These are phyloP conservation scores for Amiota mariae DNA, from an alignment of 2,888 invertebrate species.

Conservation along the genomic window DNA sequence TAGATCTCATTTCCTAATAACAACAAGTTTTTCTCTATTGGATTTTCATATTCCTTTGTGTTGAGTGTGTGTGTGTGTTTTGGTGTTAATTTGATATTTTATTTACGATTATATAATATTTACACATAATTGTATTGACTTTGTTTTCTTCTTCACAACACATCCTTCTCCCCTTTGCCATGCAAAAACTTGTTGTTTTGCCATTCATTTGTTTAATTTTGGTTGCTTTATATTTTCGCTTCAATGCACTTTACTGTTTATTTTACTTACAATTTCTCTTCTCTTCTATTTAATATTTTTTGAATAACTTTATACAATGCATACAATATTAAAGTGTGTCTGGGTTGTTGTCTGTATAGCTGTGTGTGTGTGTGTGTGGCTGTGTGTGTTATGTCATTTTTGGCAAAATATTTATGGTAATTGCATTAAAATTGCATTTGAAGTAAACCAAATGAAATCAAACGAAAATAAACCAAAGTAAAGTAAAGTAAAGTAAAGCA, in stretches of 20 bases:
- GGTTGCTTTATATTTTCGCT: background rate
- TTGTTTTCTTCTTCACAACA: background rate
- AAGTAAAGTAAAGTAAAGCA: too few relatives aligned
- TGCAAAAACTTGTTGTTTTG: too few relatives aligned
- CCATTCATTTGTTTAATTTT: background rate
- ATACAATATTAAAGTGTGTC: too few relatives aligned
- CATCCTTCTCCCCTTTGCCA: too few relatives aligned
- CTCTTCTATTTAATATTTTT: too few relatives aligned
- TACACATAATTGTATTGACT: constrained; percentile 58
- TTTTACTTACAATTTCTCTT: background rate
- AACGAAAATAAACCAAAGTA: too few relatives aligned
- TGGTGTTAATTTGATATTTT: constrained; percentile 66
- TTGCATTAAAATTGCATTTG: constrained; percentile 14
- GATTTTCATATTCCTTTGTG: background rate
- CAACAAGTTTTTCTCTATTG: too few relatives aligned
- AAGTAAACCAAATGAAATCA: background rate
- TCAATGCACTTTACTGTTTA: background rate
- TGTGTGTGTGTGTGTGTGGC: too few relatives aligned
- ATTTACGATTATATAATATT: constrained; percentile 62
- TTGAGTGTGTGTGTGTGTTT: constrained; percentile 38
- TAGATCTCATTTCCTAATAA: too few relatives aligned
- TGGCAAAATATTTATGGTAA: constrained; percentile 10
- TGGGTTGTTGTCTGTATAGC: too few relatives aligned
- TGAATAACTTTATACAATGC: too few relatives aligned
- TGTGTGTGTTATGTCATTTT: background rate